Conservation (phyloP, 2,888 invertebrate species). For the Blastobasis adustella region DNA sequence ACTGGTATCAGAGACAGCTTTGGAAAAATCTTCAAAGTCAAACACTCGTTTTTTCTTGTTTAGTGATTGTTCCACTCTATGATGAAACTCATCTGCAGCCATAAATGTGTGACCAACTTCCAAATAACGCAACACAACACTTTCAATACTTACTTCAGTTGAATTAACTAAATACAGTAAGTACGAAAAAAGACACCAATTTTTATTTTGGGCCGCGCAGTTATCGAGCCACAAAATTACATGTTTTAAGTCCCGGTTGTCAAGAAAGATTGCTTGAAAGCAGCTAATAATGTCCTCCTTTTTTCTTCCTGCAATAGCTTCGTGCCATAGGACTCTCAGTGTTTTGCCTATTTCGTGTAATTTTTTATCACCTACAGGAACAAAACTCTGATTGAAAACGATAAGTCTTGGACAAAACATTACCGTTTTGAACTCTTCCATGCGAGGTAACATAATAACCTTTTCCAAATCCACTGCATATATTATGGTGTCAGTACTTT, state of each 20-base stretch:
- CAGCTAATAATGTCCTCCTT: conserved; percentile 24
- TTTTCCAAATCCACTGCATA: conserved; percentile 14
- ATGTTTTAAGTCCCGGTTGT: conserved; percentile 17
- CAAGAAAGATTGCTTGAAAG: conserved; percentile 19
- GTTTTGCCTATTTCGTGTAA: conserved; percentile 1
- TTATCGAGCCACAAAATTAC: conserved; percentile 23
- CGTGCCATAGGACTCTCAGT: conserved; percentile 21
- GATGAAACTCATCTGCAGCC: conserved; percentile 30
- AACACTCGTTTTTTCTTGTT: conserved; percentile 17
- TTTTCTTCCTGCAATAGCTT: conserved; percentile 26
- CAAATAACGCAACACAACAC: conserved; percentile 16
- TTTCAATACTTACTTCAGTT: conserved; percentile 15
- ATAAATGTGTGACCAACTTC: conserved; percentile 28
- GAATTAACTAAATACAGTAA: conserved; percentile 17
- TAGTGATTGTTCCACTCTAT: conserved; percentile 24
- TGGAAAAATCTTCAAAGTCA: conserved; percentile 15
- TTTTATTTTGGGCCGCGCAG: conserved; percentile 21
- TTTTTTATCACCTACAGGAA: conserved; percentile 7
- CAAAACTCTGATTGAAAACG: conserved; percentile 16
- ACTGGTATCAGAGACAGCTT: conserved; percentile 14
- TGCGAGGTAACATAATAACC: conserved; percentile 16
- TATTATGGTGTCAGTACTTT: not conserved
- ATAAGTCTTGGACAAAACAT: conserved; percentile 16
- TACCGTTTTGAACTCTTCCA: conserved; percentile 13
- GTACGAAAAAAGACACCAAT: conserved; percentile 19